Evolutionary conservation across 2,113 vertebrate species (phyloP), one percentile per base, ranked within the genome.

Genomic region (Thomomys bottae): DNA sequence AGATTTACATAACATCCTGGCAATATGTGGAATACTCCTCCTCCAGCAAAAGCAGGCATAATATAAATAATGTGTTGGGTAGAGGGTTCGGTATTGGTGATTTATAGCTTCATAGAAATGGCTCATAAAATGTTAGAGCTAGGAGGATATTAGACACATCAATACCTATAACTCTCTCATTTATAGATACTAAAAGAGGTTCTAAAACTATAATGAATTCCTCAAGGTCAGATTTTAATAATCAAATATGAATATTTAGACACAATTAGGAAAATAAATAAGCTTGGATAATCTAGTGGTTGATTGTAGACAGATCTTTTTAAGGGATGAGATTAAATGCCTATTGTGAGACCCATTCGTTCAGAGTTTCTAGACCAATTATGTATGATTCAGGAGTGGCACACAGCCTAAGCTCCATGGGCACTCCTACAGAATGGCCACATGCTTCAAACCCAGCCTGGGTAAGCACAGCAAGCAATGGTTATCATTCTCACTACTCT

Each of bases 91-190:
- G 36, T 36, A 54, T 93, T 72, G 66, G 63, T 38, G 76, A 87
- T 89, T 90, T 88, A 90, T 24, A 80, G 57, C 79, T 76, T 92
- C 38, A 54, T 20, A 87, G 75, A 89, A 88, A 79, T 87, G 86
- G 68, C 77, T 95, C 42, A 36, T 95, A 87, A 90, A 92, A 95
- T 78, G 28, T 92, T 86, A 84, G 67, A 32, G 24, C 71, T 76
- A 59, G 63, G 9, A 93, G 73, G 79, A 79, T 76, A 68, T 54
- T 45, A 86, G 61, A 84, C 38, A 59, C 32, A 61, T 2, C 89
- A 81, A 61, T 32, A 63, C 30, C 49, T 84, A 38, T 1, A 32
- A 14, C 2, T 59, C 23, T 28, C 18, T 88, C 34, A 70, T 73
- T 92, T 92, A 88, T 12, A 63, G 38, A 24, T 70, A 40, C 40